Base-by-base conservation (phyloP, 2,888 invertebrate species). In the Maniola hyperantus region DNA sequence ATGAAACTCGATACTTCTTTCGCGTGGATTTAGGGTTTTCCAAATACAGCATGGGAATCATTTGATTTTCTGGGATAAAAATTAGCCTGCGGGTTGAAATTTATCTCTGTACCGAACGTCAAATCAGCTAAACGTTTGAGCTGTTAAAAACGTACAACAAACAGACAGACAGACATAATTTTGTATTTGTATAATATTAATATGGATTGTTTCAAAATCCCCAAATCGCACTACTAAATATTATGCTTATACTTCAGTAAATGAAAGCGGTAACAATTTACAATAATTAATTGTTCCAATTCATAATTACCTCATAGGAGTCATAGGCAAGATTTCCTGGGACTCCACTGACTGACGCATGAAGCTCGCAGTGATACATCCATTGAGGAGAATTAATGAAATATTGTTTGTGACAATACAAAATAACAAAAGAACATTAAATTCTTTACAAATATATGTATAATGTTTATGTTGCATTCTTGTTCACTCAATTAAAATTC, bases 401-500 rank as follows among this genome's bases (percentile, higher is more conserved):
- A 48, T 48, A 48, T 34, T 48, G 4, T 18, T 33, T 48, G 59
- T 48, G 48, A 59, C 34, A 59, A 34, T 59, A 48, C 26, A 42
- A 58, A 58, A 42, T 10, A 44, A 58, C 42, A 26, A 39, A 58
- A 13, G 39, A 2, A 48, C 34, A 15, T n/a, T n/a, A 54, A 15
- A 15, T 7, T 15, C 36, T 10, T 54, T 18, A 39, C 15, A 18
- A 39, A 39, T 26, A 26, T 11, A 18, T 39, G 5, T 39, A n/a
- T n/a, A n/a, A n/a, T n/a, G 18, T 39, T 55, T 55, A 18, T 15
- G 34, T 39, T 55, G 11, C 6, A 18, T 26, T 5, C 8, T 55
- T 57, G 20, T 39, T 20, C 39, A 13, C 57, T 39, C 42, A 57
- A 57, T 57, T 57, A 57, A 57, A 20, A 57, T 39, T 42, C 42